Evolutionary conservation across 2,797 vertebrate species (phyloP), one percentile per base, ranked within the genome.

Genomic region (Staurois parvus): DNA sequence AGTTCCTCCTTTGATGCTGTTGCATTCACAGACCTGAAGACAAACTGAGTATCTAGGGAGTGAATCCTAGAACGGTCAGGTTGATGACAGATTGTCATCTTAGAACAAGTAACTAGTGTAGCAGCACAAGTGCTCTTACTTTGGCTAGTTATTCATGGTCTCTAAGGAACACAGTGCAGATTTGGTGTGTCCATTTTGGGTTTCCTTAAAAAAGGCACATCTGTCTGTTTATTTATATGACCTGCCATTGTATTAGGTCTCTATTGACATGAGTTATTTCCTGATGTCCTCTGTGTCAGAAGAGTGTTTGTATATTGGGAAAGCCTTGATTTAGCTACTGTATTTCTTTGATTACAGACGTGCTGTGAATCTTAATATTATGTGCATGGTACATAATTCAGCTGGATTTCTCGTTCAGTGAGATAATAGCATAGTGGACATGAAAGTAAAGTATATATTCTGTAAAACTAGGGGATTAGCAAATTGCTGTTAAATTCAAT

Each of bases 11-110:
- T 28, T 74, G 37, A 83, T 64, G 48, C 64, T 69, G 37, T 68
- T 84, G 11, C 42, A 15, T 72, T 19, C 70, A 45, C 17, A 76
- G 21, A 15, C 72, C 42, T 52, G 10, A 29, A 48, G 29, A 62
- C 81, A 83, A 68, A 30, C 42, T 12, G 4, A 30, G 68, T 37
- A 80, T 67, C 59, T 42, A 13, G 76, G 70, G 76, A 85, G 29
- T 10, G 37, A 48, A 32, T 68, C 28, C 69, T 68, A 4, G 56
- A 28, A 68, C 37, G 48, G 64, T 52, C 84, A 80, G 70, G 30
- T 34, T 11, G 62, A 80, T 75, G 59, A 75, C 48, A 73, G 68
- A 85, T 80, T 85, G 76, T 42, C 69, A 79, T n/a, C 28, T 30
- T 56, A 17, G 34, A 3, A 45, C 37, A 34, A 13, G 29, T 42